Percentiles rank a stretch among this genome's conserved stretches.
phyloP scores from a whole-genome alignment of 2,888 invertebrate species.

The Drosophila stalkeri region DNA sequence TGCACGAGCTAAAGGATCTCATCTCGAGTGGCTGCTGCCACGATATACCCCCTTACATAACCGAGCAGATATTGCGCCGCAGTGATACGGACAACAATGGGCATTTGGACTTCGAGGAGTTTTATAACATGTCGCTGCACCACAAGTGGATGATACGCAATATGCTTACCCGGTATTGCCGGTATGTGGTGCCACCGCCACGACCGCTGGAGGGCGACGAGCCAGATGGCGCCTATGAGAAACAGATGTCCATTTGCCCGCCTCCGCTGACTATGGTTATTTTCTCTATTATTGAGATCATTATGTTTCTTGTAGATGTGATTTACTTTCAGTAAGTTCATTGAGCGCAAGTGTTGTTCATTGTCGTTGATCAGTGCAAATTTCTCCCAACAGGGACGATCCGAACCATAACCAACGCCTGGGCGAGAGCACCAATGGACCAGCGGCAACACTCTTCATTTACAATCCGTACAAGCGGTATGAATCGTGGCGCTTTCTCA shows the following conservation, averaged over 20 bases:
- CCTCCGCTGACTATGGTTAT: slow-evolving; percentile 96
- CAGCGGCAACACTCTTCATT: slow-evolving; percentile 92
- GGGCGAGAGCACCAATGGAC: slow-evolving; percentile 88
- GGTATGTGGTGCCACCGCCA: slow-evolving; percentile 82
- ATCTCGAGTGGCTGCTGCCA: slow-evolving; percentile 84
- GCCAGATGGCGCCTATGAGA: slow-evolving; percentile 92
- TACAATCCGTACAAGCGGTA: slow-evolving; percentile 94
- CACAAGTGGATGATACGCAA: slow-evolving; percentile 86
- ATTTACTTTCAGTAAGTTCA: slow-evolving; percentile 83
- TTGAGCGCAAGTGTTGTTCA: background rate
- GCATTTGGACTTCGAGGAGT: slow-evolving; percentile 89
- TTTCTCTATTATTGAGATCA: slow-evolving; percentile 94
- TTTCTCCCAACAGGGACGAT: slow-evolving; percentile 78
- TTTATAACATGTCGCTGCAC: slow-evolving; percentile 87
- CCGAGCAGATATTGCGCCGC: slow-evolving; percentile 88
- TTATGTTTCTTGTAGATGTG: slow-evolving; percentile 87
- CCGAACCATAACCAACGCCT: slow-evolving; percentile 81
- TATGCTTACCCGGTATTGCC: slow-evolving; percentile 82
- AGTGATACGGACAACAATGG: slow-evolving; percentile 89
- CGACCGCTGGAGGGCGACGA: slow-evolving; percentile 83
- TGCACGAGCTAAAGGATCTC: slow-evolving; percentile 87
- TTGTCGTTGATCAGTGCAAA: background rate
- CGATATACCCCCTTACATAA: slow-evolving; percentile 89
- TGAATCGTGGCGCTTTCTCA: slow-evolving; percentile 96
- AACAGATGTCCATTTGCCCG: slow-evolving; percentile 96